These are phyloP conservation scores for Nycteola revayana DNA, from an alignment of 2,888 invertebrate genomes.

Conservation along the genomic window DNA sequence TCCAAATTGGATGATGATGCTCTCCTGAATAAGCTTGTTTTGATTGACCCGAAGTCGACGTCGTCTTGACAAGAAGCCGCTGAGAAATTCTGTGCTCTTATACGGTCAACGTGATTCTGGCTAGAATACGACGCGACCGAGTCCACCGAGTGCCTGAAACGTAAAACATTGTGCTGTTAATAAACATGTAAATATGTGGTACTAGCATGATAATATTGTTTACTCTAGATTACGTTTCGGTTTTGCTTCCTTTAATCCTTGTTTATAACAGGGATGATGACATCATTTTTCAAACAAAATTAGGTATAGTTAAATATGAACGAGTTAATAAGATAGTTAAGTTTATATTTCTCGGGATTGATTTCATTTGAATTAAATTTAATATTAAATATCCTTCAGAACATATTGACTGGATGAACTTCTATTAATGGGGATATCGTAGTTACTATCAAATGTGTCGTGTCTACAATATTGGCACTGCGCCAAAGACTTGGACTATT, in stretches of 20 bases:
- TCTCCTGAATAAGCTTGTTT: constrained; percentile 76
- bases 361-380: too few relatives aligned
- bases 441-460: constrained; percentile 26
- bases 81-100: constrained; percentile 80
- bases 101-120: constrained; percentile 82
- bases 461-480: constrained; percentile 38
- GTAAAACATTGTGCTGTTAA: constrained; percentile 63
- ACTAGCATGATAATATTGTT: constrained; percentile 56
- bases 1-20: constrained; percentile 75
- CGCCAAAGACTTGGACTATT: constrained; percentile 36
- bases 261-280: too few relatives aligned
- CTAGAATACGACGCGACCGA: constrained; percentile 83
- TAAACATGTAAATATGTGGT: constrained; percentile 46
- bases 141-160: constrained; percentile 81
- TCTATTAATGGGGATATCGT: constrained; percentile 24
- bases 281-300: too few relatives aligned
- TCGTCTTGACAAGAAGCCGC: constrained; percentile 81
- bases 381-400: too few relatives aligned
- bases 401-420: too few relatives aligned
- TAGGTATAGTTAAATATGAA: too few relatives aligned
- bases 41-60: constrained; percentile 75
- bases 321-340: too few relatives aligned
- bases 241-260: constrained; percentile 49
- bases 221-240: constrained; percentile 55
- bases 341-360: too few relatives aligned